Base-by-base conservation (phyloP, 2,888 invertebrate species). In the Polyommatus iphigenia region DNA sequence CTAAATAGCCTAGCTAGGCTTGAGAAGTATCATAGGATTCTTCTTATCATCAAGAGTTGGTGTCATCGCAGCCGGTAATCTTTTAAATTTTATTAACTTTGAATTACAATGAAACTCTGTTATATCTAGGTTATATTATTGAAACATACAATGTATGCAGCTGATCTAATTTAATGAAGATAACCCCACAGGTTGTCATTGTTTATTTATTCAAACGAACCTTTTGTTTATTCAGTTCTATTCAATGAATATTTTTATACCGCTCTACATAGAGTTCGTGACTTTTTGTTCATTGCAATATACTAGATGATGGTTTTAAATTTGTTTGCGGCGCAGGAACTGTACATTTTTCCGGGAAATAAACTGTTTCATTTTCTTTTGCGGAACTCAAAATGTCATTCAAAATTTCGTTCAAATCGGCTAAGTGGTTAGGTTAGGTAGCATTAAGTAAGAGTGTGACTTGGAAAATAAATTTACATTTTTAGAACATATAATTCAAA, bases 181-280 rank as follows among this genome's bases (percentile, higher is more conserved):
- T 87, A 86, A 82, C 86, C 86, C 84, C 78, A 81, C 78, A 83
- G 82, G 84, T 85, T 85, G 83, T 85, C 83, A 85, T 87, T 90
- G 87, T 89, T 85, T 85, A 87, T 89, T 88, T 75, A 62, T 67
- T 29, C 67, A 32, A 32, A 32, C 32, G 18, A 67, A 67, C 67
- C 67, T 81, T 79, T 81, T 80, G 79, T 81, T 67, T 32, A 67
- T 67, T 67, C 67, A 32, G 5, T 67, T 67, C 67, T 67, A 29
- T 80, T 81, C 73, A 62, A 73, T 72, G 59, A 71, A 81, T 80
- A 76, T 79, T 32, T 67, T 67, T 32, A 67, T 67, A 29, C 18
- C 29, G 13, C 24, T 62, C 62, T 62, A 62, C 24, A 24, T 20
- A 59, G 20, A 59, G 20, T 59, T 59, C 15, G 46, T 3, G 46